A percentile compares a stretch with the other conserved stretches of the same genome.
phyloP scores from a whole-genome alignment of 2,888 invertebrate genomes.

The Xylota segnis region DNA sequence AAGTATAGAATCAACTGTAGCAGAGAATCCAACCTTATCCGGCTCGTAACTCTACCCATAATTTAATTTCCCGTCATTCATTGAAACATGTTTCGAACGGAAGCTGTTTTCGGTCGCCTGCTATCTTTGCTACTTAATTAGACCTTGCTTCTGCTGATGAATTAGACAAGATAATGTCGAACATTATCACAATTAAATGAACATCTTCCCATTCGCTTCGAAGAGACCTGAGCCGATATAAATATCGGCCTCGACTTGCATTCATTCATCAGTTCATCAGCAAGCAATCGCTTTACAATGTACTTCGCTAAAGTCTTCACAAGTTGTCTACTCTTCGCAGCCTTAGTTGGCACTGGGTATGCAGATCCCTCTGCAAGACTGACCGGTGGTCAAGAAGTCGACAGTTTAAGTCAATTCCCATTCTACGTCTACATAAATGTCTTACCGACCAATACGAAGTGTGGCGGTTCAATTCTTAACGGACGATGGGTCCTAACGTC shows the following conservation, averaged over 20 bases:
- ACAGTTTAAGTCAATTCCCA: slow-evolving; percentile 59
- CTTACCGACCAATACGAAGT: background rate
- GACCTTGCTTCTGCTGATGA: background rate
- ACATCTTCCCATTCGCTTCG: background rate
- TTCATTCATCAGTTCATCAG: background rate
- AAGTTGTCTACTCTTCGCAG: background rate
- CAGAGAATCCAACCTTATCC: too few relatives aligned
- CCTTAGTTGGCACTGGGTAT: background rate
- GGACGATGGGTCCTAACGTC: slow-evolving; percentile 66
- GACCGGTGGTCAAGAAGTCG: slow-evolving; percentile 53
- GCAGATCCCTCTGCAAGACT: slow-evolving; percentile 22
- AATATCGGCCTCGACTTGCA: background rate
- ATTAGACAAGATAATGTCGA: background rate
- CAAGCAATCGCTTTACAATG: background rate
- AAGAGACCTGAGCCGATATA: background rate
- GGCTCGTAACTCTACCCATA: too few relatives aligned
- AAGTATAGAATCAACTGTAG: too few relatives aligned
- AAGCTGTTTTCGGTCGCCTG: background rate
- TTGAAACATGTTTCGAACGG: background rate
- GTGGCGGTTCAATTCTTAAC: slow-evolving; percentile 65
- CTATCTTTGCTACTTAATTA: background rate
- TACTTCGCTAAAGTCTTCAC: slow-evolving; percentile 1
- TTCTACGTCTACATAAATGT: slow-evolving; percentile 60
- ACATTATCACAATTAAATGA: background rate
- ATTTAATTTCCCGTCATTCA: too few relatives aligned